phyloP scores from a whole-genome alignment of 2,888 invertebrate species.

The Pegoplata infirma region DNA sequence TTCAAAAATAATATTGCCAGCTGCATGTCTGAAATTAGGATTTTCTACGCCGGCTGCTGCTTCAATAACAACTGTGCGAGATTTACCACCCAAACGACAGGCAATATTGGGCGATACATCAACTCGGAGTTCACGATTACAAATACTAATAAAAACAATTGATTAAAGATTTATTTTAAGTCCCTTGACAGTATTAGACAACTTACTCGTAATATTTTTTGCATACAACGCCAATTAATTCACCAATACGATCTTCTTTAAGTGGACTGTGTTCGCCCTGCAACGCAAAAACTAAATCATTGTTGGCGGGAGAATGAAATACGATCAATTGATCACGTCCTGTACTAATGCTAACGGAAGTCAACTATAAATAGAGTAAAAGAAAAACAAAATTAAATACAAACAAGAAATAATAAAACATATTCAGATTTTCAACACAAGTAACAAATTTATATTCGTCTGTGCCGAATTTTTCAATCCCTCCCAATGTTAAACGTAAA shows the following conservation, averaged over 20 bases:
- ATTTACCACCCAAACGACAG: conserved; percentile 91
- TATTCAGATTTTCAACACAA: too few species aligned
- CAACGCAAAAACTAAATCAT: conserved; percentile 93
- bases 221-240: conserved; percentile 89
- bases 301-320: conserved; percentile 90
- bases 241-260: conserved; percentile 89
- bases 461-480: too few species aligned
- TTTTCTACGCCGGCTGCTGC: conserved; percentile 74
- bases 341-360: conserved; percentile 90
- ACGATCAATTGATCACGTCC: conserved; percentile 92
- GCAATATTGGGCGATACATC: conserved; percentile 86
- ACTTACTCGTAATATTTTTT: conserved; percentile 88
- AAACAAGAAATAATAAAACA: not conserved
- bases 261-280: conserved; percentile 75
- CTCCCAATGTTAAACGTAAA: too few species aligned
- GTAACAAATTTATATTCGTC: too few species aligned
- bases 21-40: conserved; percentile 75
- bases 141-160: conserved; percentile 81
- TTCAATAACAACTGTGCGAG: conserved; percentile 77
- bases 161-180: not conserved
- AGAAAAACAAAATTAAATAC: not conserved
- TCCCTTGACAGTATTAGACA: conserved; percentile 1
- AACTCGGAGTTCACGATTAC: conserved; percentile 85
- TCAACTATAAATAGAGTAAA: conserved; percentile 81
- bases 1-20: conserved; percentile 76